Base-by-base conservation (phyloP, 2,797 vertebrate genomes). In the Enteromius paludinosus region DNA sequence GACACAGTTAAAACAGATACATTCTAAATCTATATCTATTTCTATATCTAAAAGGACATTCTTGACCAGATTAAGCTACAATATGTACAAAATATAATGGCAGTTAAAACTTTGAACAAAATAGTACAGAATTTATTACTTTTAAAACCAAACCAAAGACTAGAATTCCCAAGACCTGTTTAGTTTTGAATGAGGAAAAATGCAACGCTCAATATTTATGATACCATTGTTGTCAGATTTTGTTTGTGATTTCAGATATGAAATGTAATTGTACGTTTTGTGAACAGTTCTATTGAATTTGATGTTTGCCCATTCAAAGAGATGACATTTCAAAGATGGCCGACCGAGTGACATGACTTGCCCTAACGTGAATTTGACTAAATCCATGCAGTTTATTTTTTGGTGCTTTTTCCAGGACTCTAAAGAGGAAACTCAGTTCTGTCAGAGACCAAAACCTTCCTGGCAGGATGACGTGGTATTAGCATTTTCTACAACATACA, bases 401-500 rank as follows among this genome's bases (percentile, higher is more conserved):
- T 68, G 12, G 23, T 62, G 73, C 25, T 88, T 85, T 83, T 86
- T 25, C 59, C 56, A 96, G 95, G 93, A 96, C 72, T 65, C 56
- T 25, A 86, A 86, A 1, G 81, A 89, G 59, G 93, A 94, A 41
- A 76, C 89, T 69, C 89, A 83, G 84, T 90, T 89, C 38, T 86
- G 93, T 85, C 92, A 93, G 89, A 94, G 89, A 59, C 92, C 91
- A 4, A 91, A 92, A 78, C 87, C 92, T 52, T 78, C 86, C 2
- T 95, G 94, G 94, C 91, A 92, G 75, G 94, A 95, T 79, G 94
- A 95, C 90, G 72, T 92, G 92, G 95, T 80, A 80, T 54, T 28
- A 41, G 33, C 15, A 45, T 59, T 49, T 25, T 43, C 23, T 7
- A 30, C 10, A 43, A 43, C 52, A 70, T 18, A 45, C 56, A 28